Evolutionary conservation across 1,140 invertebrate species (phyloP), one percentile per base, ranked within the genome.

Genomic region (Holotrichia oblita): DNA sequence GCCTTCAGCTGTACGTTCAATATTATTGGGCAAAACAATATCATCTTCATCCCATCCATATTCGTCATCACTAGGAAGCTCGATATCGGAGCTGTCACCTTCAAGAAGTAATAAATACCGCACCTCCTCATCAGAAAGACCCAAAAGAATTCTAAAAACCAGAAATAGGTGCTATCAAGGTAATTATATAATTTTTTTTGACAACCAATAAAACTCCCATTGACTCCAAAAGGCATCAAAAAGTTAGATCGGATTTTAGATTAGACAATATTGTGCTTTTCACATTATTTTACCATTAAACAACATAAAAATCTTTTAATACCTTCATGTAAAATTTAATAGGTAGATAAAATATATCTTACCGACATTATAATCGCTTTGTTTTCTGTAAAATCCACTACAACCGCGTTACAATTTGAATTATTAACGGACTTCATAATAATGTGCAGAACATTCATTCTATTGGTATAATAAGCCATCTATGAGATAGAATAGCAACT

Each of bases 371-470:
- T 48, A 48, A 48, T 48, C 44, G 7, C 27, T 34, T 34, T 2
- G 44, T 48, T 48, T 48, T 48, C 2, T 48, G 44, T 48, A 48
- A 48, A 48, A 14, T 48, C 1, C 1, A 14, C 44, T 48, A 48
- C 44, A 48, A 48, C 7, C 10, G 44, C 1, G 44, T 2, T 48
- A 48, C 44, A 48, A 48, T 6, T 48, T 48, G 44, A 48, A 48
- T 48, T 48, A 48, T 48, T 17, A 48, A 48, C 44, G 2, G 44
- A 48, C 44, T 3, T 48, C 10, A 48, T 48, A 48, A 48, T 48
- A 48, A 48, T 48, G 44, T 48, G 44, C 10, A 48, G 44, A 48
- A 48, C 7, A 48, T 48, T 48, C 44, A 48, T 48, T 48, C 44
- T 48, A 17, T 48, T 48, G 7, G 44, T 48, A 48, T 48, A 48